A percentile compares a stretch with the other conserved stretches of the same genome.
phyloP scores from a whole-genome alignment of 2,113 vertebrate species.

The Morone chrysops region DNA sequence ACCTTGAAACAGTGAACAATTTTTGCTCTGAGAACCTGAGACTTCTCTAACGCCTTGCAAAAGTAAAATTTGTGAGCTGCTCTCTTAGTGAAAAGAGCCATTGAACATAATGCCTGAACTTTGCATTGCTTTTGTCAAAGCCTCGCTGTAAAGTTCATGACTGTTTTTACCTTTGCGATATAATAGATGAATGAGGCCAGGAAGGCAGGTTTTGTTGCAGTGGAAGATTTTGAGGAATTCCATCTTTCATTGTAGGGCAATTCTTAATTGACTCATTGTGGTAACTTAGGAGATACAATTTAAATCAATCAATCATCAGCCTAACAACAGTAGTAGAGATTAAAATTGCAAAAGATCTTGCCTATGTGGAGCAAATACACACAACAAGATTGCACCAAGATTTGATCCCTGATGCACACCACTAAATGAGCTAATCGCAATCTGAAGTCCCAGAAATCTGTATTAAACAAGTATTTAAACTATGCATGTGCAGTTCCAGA shows the following conservation, averaged over 20 bases:
- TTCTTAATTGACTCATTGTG: too few relatives aligned
- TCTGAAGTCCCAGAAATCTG: neutral
- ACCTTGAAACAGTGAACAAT: neutral
- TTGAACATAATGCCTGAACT: neutral
- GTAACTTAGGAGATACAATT: too few relatives aligned
- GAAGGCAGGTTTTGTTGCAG: neutral
- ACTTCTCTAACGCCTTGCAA: neutral
- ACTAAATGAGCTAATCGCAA: neutral
- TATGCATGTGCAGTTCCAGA: too few relatives aligned
- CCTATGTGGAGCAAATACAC: neutral
- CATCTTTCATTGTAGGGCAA: too few relatives aligned
- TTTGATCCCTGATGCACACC: constrained; percentile 17
- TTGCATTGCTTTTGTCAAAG: neutral
- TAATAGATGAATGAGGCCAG: too few relatives aligned
- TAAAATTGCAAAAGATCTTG: neutral
- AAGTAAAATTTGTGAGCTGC: neutral
- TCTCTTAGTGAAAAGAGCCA: too few relatives aligned
- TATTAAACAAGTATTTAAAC: neutral
- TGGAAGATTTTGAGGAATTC: too few relatives aligned
- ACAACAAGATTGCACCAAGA: neutral
- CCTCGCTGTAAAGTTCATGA: neutral
- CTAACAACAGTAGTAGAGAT: neutral
- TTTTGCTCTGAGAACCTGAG: neutral
- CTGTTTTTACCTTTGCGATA: too few relatives aligned
- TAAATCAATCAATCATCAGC: neutral